A percentile compares a stretch with the other conserved stretches of the same genome.
Conservation (phyloP, 1,140 invertebrate species). For the Hycleus cichorii region DNA sequence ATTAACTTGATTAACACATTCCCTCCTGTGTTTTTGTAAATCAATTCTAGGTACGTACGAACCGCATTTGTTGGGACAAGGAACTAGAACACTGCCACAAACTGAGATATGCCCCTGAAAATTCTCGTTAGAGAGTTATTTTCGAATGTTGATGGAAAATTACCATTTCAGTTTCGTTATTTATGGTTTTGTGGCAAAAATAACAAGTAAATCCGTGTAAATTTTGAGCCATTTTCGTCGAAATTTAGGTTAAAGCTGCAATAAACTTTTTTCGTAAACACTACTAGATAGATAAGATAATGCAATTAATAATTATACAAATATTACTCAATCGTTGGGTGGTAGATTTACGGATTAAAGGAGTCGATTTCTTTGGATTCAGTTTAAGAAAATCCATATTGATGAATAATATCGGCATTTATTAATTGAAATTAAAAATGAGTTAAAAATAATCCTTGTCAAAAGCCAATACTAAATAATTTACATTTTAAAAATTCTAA, state of each 20-base stretch:
- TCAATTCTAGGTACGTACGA: conserved; percentile 56
- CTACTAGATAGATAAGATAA: too few species aligned
- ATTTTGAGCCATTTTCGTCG: too few species aligned
- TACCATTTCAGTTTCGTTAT: conserved; percentile 9
- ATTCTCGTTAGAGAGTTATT: conserved; percentile 6
- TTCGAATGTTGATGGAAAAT: neutral
- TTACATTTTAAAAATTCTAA: conserved; percentile 1
- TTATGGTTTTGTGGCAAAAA: conserved; percentile 7
- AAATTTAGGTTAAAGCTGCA: too few species aligned
- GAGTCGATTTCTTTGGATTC: too few species aligned
- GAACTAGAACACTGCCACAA: conserved; percentile 59
- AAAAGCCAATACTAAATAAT: conserved; percentile 12
- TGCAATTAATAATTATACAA: too few species aligned
- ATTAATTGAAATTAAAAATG: conserved; percentile 7
- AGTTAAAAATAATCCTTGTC: conserved; percentile 3
- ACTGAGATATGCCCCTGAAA: conserved; percentile 54
- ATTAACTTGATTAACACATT: conserved; percentile 44
- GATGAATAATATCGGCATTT: conserved; percentile 6
- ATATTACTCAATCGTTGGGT: too few species aligned
- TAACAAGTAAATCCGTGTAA: conserved; percentile 4
- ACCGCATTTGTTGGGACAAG: conserved; percentile 57
- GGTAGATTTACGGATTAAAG: too few species aligned
- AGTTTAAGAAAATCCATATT: too few species aligned
- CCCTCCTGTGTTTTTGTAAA: conserved; percentile 48
- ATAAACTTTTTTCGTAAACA: too few species aligned